Base-by-base conservation (phyloP, 2,797 vertebrate species). In the Nannoperca obscura region DNA sequence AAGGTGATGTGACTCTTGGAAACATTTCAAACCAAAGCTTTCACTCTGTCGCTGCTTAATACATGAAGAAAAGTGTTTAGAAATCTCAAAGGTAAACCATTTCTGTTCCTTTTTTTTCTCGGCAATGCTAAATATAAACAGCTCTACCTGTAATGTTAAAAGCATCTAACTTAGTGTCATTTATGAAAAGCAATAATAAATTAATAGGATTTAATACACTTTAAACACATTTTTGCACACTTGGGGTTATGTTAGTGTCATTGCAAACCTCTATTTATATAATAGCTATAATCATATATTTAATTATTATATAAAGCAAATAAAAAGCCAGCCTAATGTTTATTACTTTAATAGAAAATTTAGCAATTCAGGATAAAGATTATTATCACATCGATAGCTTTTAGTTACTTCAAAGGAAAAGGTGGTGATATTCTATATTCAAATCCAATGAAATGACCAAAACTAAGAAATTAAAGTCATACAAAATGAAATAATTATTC, bases 1-100 rank as follows among this genome's bases (percentile, higher is more conserved):
- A 50, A 82, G 78, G 75, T 82, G 81, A 87, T 74, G 61, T 6
- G 75, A 86, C 86, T 70, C 22, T 83, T 76, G 63, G 60, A 73
- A 83, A 87, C 76, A 76, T 79, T 76, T 85, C 60, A 75, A 49
- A 83, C 73, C 42, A n/a, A 81, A 81, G 65, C 36, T 19, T 67
- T 82, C 27, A 53, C 47, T 66, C 65, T 80, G 59, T 77, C 63
- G 67, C 38, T 61, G 70, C 38, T 58, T 76, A 47, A 42, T n/a
- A 62, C 2, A 40, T 52, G 12, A 34, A 71, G 59, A 52, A 72
- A 54, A 47, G 14, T 17, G 42, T 61, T 61, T 9, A 30, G 46
- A 79, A 69, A 54, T 65, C 40, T 60, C 17, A 19, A 53, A 71
- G 61, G 42, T 53, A 65, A 69, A 66, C 59, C 7, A 9, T 57